Evolutionary conservation across 2,797 vertebrate genomes (phyloP).

Genomic region (Artibeus jamaicensis): DNA sequence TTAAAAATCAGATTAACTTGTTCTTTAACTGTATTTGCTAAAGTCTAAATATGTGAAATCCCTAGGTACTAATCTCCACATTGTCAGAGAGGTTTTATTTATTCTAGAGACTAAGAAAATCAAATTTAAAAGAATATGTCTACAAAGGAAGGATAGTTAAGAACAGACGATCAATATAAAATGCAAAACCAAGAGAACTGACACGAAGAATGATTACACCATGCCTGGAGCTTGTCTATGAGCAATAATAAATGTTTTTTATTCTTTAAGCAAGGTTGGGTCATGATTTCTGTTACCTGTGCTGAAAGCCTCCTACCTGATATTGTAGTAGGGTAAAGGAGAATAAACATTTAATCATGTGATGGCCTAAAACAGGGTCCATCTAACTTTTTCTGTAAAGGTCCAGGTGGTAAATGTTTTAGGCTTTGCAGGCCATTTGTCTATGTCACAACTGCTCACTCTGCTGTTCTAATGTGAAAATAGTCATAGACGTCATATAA

Average conservation of each 20-base stretch:
- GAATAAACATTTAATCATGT: background rate
- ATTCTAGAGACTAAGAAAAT: slow-evolving; percentile 2
- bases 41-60: background rate
- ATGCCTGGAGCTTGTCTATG: background rate
- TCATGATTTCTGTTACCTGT: background rate
- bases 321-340: background rate
- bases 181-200: background rate
- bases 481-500: background rate
- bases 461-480: background rate
- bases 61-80: background rate
- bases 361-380: background rate
- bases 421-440: too few relatives aligned
- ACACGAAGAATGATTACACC: background rate
- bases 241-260: background rate
- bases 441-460: too few relatives aligned
- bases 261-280: background rate
- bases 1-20: slow-evolving; percentile 66
- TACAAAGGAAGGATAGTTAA: background rate
- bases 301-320: background rate
- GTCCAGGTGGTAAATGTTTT: too few relatives aligned
- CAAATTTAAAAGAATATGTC: background rate
- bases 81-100: background rate
- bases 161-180: background rate
- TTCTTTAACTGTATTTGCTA: slow-evolving; percentile 72
- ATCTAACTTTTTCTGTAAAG: too few relatives aligned